Percentiles rank a stretch among this genome's conserved stretches.
Evolutionary conservation across 1,140 invertebrate species (phyloP).

Genomic region (Bombus fervidus): DNA sequence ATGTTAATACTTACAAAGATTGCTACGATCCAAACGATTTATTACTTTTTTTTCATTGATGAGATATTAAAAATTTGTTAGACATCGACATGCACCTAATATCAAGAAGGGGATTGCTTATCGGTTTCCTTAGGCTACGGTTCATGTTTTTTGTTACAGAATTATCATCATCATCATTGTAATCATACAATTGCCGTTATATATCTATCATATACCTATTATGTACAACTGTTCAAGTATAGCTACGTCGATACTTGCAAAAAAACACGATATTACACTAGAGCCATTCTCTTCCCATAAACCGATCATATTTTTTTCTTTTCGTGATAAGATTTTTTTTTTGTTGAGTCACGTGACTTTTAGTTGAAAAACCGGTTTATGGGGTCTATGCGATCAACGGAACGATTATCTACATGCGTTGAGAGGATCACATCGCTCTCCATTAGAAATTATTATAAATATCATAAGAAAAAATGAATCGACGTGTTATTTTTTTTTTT

Average conservation of each 20-base stretch:
- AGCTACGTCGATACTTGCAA: constrained; percentile 51
- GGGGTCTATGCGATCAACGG: constrained; percentile 27
- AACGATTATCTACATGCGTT: constrained; percentile 64
- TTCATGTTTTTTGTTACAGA: constrained; percentile 52
- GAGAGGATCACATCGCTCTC: neutral
- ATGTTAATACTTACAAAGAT: constrained; percentile 53
- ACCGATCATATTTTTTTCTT: neutral
- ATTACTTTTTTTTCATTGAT: constrained; percentile 37
- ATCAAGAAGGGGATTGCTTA: constrained; percentile 68
- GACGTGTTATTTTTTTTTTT: neutral
- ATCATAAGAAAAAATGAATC: constrained; percentile 63
- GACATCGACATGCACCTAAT: constrained; percentile 71
- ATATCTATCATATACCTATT: constrained; percentile 55
- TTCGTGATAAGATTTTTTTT: constrained; percentile 12
- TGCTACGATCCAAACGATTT: constrained; percentile 52
- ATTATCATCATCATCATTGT: constrained; percentile 19
- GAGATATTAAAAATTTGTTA: constrained; percentile 67
- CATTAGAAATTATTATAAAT: constrained; percentile 66
- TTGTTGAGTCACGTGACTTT: neutral
- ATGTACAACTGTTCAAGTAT: constrained; percentile 62
- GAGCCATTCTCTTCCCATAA: constrained; percentile 32
- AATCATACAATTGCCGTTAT: constrained; percentile 40
- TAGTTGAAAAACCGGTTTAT: constrained; percentile 19
- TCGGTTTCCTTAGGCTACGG: constrained; percentile 55
- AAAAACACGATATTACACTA: constrained; percentile 43